Evolutionary conservation across 2,113 vertebrate genomes (phyloP), one percentile per base, ranked within the genome.

Genomic region (Aythya baeri): DNA sequence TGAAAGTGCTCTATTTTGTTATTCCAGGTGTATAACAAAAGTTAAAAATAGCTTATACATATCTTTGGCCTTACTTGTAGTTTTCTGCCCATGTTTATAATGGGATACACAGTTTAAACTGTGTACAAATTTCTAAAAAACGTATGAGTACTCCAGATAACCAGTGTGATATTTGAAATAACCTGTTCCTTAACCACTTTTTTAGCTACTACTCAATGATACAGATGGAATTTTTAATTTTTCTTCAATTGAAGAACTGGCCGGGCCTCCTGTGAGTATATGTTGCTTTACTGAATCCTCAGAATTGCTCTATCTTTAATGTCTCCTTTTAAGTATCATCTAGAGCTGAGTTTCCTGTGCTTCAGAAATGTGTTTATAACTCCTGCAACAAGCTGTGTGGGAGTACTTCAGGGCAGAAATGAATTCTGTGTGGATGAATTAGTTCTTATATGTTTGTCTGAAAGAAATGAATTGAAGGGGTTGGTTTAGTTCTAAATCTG

Each of bases 201-300:
- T 96, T 87, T 91, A 99, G 99, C 96, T 98, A 41, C 95, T 99
- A 41, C 95, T 98, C 25, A 99, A 99, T 66, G 93, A 98, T 75
- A 99, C 99, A 25, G 96, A 98, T 5, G 98, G 98, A 82, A 84
- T 96, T 93, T 97, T 98, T 94, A 99, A 99, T 94, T 92, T 99
- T 88, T 98, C 99, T 38, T 98, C 95, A 96, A 96, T 98, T 73
- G 98, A 98, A 86, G 98, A 98, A 86, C 95, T 98, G 68, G 62
- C 96, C 58, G 98, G 99, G 13, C 98, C 97, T 34, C 97, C 89
- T 92, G 99, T 99, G 95, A 86, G 98, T 98, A 97, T 88, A 73
- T 17, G 17, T 25, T 88, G 10, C 73, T 73, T 79, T 85, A 59
- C 34, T 72, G 55, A 68, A 81, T 68, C 17, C 68, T 77, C 57